phyloP scores from a whole-genome alignment of 2,888 invertebrate genomes.

The Ochropacha duplaris region DNA sequence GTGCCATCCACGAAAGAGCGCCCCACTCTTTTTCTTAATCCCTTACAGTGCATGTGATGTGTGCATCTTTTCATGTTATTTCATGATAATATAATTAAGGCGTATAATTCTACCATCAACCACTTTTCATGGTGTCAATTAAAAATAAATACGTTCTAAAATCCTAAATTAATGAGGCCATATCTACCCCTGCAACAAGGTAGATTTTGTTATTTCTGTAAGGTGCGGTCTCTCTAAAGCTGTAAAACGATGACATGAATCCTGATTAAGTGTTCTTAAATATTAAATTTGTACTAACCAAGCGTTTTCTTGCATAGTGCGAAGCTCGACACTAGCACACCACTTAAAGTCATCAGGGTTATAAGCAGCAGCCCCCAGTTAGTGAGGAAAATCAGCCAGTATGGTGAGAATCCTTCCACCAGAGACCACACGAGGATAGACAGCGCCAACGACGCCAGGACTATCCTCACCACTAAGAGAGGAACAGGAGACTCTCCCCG shows the following conservation, averaged over 20 bases:
- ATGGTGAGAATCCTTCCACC: constrained; percentile 34
- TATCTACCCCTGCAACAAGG: no score
- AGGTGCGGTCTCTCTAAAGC: not conserved
- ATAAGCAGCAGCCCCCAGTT: constrained; percentile 71
- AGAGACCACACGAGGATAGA: constrained; percentile 63
- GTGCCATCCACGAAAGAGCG: no score
- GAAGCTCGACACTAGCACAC: constrained; percentile 51
- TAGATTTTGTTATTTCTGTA: not conserved
- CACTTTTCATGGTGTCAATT: no score
- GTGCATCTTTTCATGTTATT: no score
- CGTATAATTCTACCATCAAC: no score
- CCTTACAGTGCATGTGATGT: no score
- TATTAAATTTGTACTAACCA: constrained; percentile 42
- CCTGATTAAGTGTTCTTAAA: not conserved
- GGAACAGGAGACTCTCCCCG: constrained; percentile 65
- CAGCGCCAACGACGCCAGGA: constrained; percentile 45
- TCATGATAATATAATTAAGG: no score
- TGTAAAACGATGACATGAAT: not conserved
- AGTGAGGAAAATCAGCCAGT: constrained; percentile 70
- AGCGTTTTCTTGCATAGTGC: constrained; percentile 39
- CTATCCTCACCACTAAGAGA: constrained; percentile 55
- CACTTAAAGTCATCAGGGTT: constrained; percentile 47
- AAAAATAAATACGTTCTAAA: no score
- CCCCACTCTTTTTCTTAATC: no score
- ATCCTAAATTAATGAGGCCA: no score